Conservation (phyloP, 2,888 invertebrate genomes). For the Romanomermis culicivorax region DNA sequence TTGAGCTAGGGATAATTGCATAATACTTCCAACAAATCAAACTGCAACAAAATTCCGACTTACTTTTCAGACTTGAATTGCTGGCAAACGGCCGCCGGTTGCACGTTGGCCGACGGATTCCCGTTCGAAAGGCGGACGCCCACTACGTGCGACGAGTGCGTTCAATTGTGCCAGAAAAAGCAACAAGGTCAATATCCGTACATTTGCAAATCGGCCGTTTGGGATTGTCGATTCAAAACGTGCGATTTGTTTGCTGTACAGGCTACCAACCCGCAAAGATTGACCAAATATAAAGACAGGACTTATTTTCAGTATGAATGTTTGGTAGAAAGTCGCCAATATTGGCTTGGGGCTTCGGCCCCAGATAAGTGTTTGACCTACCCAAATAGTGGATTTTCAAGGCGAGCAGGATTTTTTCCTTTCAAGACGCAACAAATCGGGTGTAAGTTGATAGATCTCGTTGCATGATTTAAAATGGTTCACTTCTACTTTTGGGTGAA, state of each 20-base stretch:
- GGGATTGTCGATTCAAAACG: not conserved
- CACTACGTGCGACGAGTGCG: not conserved
- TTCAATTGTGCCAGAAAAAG: not conserved
- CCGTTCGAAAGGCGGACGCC: conserved; percentile 1
- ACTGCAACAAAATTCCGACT: no score
- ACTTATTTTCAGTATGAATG: conserved; percentile 1
- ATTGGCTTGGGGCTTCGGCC: no score
- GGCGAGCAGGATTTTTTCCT: no score
- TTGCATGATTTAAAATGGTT: no score
- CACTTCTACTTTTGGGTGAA: no score
- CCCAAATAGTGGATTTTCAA: no score
- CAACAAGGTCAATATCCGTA: not conserved
- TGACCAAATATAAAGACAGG: not conserved
- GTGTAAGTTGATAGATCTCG: no score
- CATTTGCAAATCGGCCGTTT: conserved; percentile 4
- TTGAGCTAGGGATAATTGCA: no score
- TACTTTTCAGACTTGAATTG: not conserved
- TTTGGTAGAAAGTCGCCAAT: no score
- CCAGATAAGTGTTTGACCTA: no score
- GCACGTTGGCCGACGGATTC: not conserved
- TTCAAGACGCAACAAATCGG: no score
- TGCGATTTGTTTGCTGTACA: conserved; percentile 3
- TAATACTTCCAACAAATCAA: no score
- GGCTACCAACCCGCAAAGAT: not conserved
- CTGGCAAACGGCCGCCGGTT: not conserved